These are phyloP conservation scores for Calyptomena viridis DNA, from an alignment of 2,113 vertebrate genomes.

Conservation along the genomic window DNA sequence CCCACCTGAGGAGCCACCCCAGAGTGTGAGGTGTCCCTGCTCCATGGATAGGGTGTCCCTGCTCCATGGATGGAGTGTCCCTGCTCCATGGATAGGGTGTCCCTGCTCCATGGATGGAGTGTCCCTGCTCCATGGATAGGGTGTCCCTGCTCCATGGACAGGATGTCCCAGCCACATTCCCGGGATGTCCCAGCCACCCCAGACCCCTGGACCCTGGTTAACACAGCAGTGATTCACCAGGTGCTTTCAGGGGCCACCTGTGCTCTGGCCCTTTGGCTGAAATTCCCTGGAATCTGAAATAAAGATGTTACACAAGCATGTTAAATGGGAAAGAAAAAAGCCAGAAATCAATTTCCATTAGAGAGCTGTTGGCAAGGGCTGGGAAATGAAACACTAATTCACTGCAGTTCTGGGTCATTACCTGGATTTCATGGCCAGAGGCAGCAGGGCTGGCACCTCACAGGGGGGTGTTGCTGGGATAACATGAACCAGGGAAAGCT, in stretches of 20 bases:
- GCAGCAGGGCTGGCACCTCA: constrained; percentile 6
- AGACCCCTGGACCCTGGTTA: fast-evolving
- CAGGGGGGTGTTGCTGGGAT: not conserved
- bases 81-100: not conserved
- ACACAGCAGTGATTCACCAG: not conserved
- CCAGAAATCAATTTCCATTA: constrained; percentile 52
- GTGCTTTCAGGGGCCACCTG: not conserved
- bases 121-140: not conserved
- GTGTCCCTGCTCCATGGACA: not conserved
- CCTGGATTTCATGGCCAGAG: constrained; percentile 26
- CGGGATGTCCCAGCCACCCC: not conserved
- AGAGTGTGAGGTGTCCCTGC: too few species aligned
- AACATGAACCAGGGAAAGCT: not conserved
- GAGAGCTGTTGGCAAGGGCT: constrained; percentile 4
- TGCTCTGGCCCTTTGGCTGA: not conserved
- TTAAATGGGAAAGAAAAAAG: not conserved
- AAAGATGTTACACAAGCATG: not conserved
- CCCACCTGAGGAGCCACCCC: not conserved
- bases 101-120: not conserved
- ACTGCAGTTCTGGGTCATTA: constrained; percentile 55
- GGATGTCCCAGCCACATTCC: not conserved
- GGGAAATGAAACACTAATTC: constrained; percentile 50
- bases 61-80: too few species aligned
- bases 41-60: too few species aligned
- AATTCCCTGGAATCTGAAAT: not conserved